Base-by-base conservation (phyloP, 2,113 vertebrate species). In the Oryzias curvinotus region DNA sequence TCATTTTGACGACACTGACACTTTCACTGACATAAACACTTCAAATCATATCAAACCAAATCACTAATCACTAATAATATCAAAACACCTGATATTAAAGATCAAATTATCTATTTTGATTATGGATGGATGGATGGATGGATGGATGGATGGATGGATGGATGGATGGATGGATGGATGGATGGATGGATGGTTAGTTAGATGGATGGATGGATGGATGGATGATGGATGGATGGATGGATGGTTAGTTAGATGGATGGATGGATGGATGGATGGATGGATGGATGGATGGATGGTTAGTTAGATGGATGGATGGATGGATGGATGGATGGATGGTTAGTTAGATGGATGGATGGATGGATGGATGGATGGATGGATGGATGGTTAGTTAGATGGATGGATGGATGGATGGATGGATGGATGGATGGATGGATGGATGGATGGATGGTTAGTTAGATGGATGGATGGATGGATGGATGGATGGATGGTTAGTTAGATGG, bases 141-240 rank as follows among this genome's bases (percentile, higher is more conserved):
- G 50, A 52, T 52, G 26, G 51, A 52, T 52, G 26, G 51, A 52
- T 52, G 26, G 51, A 52, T 52, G 30, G 51, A 52, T 52, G 30
- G 51, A 52, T 52, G 17, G 25, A 52, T 28, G 30, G 51, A 52
- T 28, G 30, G 51, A 52, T 28, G 30, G 51, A 53, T n/a, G 36
- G 26, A 53, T n/a, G 36, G 26, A 53, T 28, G 30, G 51, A 52
- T 28, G 36, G 52, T 36, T 30, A 30, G 52, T 36, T n/a, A 53
- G 52, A 53, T n/a, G 36, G 28, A 41, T 18, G 36, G 28, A 41
- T 47, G 50, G 50, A 52, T 52, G 28, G 50, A 52, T 52, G 28
- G 50, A 52, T 52, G 50, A 52, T 52, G 26, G 51, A 52, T 52
- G 26, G 51, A 52, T 52, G 26, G 51, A 52, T 52, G 30, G 51